phyloP scores from a whole-genome alignment of 1,140 invertebrate species.

The Rhysida immarginata region DNA sequence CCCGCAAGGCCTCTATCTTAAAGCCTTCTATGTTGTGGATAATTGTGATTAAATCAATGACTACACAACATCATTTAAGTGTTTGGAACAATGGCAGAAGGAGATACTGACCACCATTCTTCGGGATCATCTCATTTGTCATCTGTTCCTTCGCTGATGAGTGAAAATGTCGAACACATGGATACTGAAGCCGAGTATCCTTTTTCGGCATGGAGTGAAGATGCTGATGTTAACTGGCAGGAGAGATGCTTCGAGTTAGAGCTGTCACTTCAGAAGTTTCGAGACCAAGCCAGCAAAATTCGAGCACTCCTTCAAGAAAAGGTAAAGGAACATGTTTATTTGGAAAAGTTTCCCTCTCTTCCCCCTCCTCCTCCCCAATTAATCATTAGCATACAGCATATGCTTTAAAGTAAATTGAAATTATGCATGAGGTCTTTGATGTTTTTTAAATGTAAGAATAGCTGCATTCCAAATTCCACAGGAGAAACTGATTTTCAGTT shows the following conservation, averaged over 20 bases:
- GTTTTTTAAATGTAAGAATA: too few species aligned
- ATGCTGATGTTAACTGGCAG: constrained; percentile 44
- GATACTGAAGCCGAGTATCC: constrained; percentile 15
- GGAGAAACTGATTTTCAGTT: too few species aligned
- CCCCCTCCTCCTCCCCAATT: too few species aligned
- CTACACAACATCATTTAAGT: too few species aligned
- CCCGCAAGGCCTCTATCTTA: too few species aligned
- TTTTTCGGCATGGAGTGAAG: constrained; percentile 9
- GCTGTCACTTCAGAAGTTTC: constrained; percentile 59
- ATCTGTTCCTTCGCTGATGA: constrained; percentile 4
- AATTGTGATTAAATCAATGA: neutral
- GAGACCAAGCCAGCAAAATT: constrained; percentile 65
- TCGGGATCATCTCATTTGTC: constrained; percentile 3
- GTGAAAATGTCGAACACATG: constrained; percentile 7
- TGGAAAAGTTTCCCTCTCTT: too few species aligned
- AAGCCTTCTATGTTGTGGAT: neutral
- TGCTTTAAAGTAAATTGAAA: too few species aligned
- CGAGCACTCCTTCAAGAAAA: constrained; percentile 70
- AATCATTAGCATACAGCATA: too few species aligned
- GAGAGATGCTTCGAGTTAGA: constrained; percentile 66
- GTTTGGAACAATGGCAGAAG: constrained; percentile 1
- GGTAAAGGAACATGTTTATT: constrained; percentile 36
- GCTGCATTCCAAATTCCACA: too few species aligned
- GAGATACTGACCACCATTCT: constrained; percentile 8
- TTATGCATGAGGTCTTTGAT: too few species aligned